Evolutionary conservation across 2,113 vertebrate genomes (phyloP), one percentile per base, ranked within the genome.

Genomic region (Calypte anna): DNA sequence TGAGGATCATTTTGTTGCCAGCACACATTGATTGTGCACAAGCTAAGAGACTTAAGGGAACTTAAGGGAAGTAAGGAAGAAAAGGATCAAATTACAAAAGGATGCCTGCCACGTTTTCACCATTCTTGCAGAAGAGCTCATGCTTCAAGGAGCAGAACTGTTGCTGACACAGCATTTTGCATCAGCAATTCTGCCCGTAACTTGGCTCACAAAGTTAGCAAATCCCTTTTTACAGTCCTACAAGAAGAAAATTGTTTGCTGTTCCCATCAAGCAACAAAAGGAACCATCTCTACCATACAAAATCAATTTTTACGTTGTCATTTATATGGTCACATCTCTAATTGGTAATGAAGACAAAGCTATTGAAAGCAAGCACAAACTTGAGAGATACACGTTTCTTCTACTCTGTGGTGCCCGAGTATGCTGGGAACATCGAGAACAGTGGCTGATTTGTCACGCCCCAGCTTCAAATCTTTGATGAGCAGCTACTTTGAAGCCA

Each of bases 401-500:
- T 43, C 14, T 31, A 53, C 14, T 10, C 64, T 85, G 38, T 20
- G 44, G 44, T 46, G 79, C 10, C 68, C 3, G 11, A 66, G 25
- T 24, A 30, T 10, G 38, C 75, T 88, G 83, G 55, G 79, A 90
- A 77, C 72, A 33, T 3, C 53, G 73, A 67, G 58, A 67, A 81
- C 18, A 62, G 66, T 1, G 40, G 28, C 48, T 86, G 64, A 81
- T 81, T 66, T 88, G 44, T 84, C 88, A 93, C 4, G 1, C 18
- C 12, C 7, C 72, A 72, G 38, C 69, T 91, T 84, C 80, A 86
- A 78, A 68, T 63, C 76, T 78, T 83, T 64, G 36, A 74, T 3
- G 27, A 94, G 61, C 43, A 12, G 21, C 44, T 61, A 48, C 86
- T 95, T 93, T 96, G 95, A 96, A 96, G 91, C 14, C 43, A 67